Evolutionary conservation across 2,888 invertebrate genomes (phyloP).

Genomic region (Rhamphomyia laevipes): DNA sequence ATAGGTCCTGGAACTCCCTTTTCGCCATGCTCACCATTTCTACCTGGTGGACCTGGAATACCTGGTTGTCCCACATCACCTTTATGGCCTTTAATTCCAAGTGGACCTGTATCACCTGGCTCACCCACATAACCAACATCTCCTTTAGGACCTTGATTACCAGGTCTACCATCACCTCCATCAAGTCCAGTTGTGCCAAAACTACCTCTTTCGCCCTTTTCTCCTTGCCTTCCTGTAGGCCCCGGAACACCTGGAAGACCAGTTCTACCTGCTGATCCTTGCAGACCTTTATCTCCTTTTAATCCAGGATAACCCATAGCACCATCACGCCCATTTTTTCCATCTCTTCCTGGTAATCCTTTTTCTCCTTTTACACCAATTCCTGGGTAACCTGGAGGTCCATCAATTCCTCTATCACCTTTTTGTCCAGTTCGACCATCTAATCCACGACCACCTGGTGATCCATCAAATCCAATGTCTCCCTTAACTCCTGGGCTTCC

Average conservation of each 20-base stretch:
- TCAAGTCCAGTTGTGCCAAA: conserved; percentile 52
- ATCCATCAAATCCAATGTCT: conserved; percentile 60
- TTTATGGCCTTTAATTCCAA: conserved; percentile 48
- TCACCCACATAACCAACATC: conserved; percentile 47
- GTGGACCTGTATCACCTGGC: conserved; percentile 49
- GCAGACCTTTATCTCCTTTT: conserved; percentile 62
- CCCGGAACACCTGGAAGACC: conserved; percentile 57
- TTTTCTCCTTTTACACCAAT: conserved; percentile 68
- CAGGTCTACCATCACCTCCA: conserved; percentile 51
- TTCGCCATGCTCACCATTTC: conserved; percentile 45
- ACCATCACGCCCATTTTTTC: conserved; percentile 64
- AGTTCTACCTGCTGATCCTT: conserved; percentile 51
- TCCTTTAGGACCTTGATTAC: conserved; percentile 42
- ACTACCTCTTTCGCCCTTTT: conserved; percentile 54
- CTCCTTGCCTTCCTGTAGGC: conserved; percentile 53
- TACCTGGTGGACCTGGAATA: conserved; percentile 41
- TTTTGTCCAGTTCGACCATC: conserved; percentile 38
- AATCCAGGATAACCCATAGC: conserved; percentile 53
- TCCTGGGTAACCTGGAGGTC: conserved; percentile 45
- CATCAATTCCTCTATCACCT: conserved; percentile 50
- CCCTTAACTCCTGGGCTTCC: conserved; percentile 59
- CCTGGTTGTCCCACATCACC: conserved; percentile 55
- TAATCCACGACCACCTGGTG: conserved; percentile 42
- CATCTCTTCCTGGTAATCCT: conserved; percentile 64
- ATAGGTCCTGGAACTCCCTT: conserved; percentile 50